Conservation (phyloP, 2,797 vertebrate genomes). For the Hydrolagus colliei region DNA sequence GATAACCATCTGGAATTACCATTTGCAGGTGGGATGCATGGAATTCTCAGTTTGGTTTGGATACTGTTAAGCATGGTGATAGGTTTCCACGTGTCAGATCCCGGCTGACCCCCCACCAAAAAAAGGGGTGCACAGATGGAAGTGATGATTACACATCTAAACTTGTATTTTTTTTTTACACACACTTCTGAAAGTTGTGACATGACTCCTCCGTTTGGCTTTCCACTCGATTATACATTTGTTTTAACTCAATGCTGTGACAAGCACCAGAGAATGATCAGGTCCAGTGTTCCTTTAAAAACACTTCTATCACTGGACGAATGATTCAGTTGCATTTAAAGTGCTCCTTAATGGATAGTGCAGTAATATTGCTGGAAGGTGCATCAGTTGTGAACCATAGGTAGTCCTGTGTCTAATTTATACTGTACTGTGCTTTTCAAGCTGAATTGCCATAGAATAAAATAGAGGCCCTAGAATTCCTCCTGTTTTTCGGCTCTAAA, state of each 20-base stretch:
- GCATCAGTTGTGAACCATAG: background rate
- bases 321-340: slow-evolving; percentile 14
- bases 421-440: too few relatives aligned
- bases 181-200: background rate
- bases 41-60: too few relatives aligned
- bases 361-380: background rate
- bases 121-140: background rate
- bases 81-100: too few relatives aligned
- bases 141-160: background rate
- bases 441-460: too few relatives aligned
- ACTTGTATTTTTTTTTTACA: background rate
- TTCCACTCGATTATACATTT: background rate
- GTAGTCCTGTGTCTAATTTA: too few relatives aligned
- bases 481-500: too few relatives aligned
- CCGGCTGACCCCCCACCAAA: too few relatives aligned
- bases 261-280: background rate
- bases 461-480: too few relatives aligned
- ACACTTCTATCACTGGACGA: background rate
- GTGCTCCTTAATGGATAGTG: background rate
- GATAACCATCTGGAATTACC: too few relatives aligned
- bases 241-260: background rate
- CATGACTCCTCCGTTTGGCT: background rate
- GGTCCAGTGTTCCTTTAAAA: background rate
- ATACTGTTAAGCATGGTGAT: too few relatives aligned
- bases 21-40: too few relatives aligned